phyloP scores from a whole-genome alignment of 1,140 invertebrate species.

The Dreissena rostriformis region DNA sequence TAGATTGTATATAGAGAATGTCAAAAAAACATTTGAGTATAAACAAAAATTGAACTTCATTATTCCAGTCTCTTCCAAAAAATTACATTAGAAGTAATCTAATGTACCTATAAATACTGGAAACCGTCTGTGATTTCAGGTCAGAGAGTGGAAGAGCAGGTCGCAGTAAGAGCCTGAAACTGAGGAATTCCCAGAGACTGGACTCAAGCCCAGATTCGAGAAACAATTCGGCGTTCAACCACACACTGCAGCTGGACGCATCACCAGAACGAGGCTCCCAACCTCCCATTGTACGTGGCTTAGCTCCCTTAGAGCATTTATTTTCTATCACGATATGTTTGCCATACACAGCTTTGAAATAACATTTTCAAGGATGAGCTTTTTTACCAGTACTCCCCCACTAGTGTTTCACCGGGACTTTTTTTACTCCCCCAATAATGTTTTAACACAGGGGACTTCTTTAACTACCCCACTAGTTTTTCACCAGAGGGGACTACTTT shows the following conservation, averaged over 20 bases:
- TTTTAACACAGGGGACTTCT: neutral
- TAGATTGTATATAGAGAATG: neutral
- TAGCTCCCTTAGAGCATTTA: no score
- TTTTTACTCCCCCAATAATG: neutral
- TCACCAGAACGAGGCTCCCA: slow-evolving; percentile 34
- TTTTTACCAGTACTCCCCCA: no score
- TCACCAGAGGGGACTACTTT: neutral
- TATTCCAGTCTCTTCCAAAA: no score
- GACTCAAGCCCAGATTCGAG: slow-evolving; percentile 42
- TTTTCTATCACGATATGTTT: no score
- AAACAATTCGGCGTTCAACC: slow-evolving; percentile 38
- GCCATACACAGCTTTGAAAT: no score
- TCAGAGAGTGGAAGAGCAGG: neutral
- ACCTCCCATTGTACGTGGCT: neutral
- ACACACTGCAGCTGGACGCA: slow-evolving; percentile 30
- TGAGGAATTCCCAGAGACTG: neutral
- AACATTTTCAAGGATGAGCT: no score
- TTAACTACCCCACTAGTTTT: no score
- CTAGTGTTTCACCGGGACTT: neutral
- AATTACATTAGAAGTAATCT: no score
- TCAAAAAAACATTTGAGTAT: neutral
- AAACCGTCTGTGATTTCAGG: neutral
- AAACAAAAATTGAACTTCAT: no score
- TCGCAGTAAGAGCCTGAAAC: neutral
- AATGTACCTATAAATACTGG: no score